These are phyloP conservation scores for Yponomeuta malinellus DNA, from an alignment of 2,888 invertebrate species.

Conservation along the genomic window DNA sequence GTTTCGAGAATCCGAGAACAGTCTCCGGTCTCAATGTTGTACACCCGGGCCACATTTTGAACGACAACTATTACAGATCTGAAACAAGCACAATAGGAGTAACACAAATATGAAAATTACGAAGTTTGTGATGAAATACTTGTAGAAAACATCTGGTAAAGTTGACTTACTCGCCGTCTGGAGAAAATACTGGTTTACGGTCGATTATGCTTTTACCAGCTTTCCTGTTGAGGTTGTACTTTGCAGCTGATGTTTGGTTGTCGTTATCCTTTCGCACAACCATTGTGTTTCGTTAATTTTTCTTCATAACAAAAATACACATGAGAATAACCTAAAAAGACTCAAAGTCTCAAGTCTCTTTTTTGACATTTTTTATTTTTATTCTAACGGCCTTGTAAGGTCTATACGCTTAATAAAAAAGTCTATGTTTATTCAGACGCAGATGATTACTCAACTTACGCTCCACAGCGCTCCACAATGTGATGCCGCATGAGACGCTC, in stretches of 20 bases:
- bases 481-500: too few relatives aligned
- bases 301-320: conserved; percentile 7
- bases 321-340: conserved; percentile 7
- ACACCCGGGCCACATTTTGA: conserved; percentile 60
- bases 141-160: background rate
- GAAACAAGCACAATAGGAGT: conserved; percentile 25
- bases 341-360: background rate
- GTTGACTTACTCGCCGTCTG: conserved; percentile 63
- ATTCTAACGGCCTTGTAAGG: too few relatives aligned
- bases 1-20: conserved; percentile 59
- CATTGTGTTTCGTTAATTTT: conserved; percentile 35
- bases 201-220: conserved; percentile 69
- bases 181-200: conserved; percentile 59
- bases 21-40: conserved; percentile 62
- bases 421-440: too few relatives aligned
- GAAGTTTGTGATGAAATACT: background rate
- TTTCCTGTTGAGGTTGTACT: conserved; percentile 57
- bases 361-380: background rate
- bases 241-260: conserved; percentile 27
- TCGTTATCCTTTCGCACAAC: conserved; percentile 37
- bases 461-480: too few relatives aligned
- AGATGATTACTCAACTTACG: too few relatives aligned
- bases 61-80: conserved; percentile 63
- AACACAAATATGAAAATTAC: background rate
- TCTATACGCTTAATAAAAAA: too few relatives aligned